Evolutionary conservation across 2,888 invertebrate genomes (phyloP).

Genomic region (Brachynemurus nebulosus): DNA sequence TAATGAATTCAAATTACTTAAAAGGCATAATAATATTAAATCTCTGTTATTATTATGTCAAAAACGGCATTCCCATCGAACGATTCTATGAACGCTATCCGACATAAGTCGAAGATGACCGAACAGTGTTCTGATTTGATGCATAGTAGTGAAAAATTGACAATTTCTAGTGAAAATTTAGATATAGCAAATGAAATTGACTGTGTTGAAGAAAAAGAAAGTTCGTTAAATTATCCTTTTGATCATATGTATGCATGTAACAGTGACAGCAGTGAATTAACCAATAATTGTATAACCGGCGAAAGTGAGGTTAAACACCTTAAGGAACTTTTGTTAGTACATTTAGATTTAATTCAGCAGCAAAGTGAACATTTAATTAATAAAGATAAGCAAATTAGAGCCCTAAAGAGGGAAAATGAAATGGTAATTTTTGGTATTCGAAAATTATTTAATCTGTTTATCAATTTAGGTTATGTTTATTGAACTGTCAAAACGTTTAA

Average conservation of each 20-base stretch:
- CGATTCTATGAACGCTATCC: conserved; percentile 16
- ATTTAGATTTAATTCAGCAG: conserved; percentile 79
- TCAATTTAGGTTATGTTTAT: too few species aligned
- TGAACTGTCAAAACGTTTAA: too few species aligned
- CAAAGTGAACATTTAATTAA: conserved; percentile 71
- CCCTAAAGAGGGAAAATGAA: conserved; percentile 63
- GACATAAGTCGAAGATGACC: conserved; percentile 33
- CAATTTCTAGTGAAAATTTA: conserved; percentile 15
- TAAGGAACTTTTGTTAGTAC: conserved; percentile 66
- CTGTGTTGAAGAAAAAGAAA: conserved; percentile 33
- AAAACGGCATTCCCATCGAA: conserved; percentile 6
- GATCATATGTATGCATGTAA: conserved; percentile 63
- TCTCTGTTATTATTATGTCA: background rate
- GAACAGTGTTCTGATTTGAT: conserved; percentile 29
- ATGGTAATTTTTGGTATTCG: conserved; percentile 39
- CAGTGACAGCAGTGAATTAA: conserved; percentile 28
- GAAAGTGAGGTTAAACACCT: conserved; percentile 50
- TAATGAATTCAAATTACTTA: too few species aligned
- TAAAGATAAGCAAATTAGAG: conserved; percentile 62
- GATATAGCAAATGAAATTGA: conserved; percentile 14
- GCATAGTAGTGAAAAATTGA: conserved; percentile 25
- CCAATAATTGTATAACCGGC: conserved; percentile 23
- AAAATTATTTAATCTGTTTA: too few species aligned
- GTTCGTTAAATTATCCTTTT: conserved; percentile 46
- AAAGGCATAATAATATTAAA: background rate